Evolutionary conservation across 2,888 invertebrate genomes (phyloP).

Genomic region (Cheilosia variabilis): DNA sequence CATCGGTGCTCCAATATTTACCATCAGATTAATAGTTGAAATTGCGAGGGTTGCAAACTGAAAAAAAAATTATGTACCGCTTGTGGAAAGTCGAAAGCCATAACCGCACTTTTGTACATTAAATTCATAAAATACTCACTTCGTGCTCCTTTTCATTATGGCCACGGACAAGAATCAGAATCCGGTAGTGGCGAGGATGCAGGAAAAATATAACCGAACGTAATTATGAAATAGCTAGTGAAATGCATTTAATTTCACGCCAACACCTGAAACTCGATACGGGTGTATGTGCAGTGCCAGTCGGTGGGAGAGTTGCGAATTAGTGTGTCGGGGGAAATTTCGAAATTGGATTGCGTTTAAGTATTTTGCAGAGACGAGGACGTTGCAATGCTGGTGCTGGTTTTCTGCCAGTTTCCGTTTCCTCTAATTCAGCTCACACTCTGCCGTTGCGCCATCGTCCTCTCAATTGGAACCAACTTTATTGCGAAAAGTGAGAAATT

Average conservation of each 20-base stretch:
- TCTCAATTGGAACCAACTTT: conserved; percentile 39
- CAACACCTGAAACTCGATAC: conserved; percentile 55
- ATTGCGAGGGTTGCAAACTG: not conserved
- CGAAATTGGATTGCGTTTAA: conserved; percentile 64
- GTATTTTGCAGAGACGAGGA: conserved; percentile 44
- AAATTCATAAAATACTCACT: conserved; percentile 42
- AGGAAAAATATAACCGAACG: conserved; percentile 28
- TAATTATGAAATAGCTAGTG: conserved; percentile 67
- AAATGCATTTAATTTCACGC: conserved; percentile 69
- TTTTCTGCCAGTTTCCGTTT: conserved; percentile 35
- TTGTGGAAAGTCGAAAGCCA: not conserved
- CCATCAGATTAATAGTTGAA: conserved; percentile 29
- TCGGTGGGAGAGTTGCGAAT: conserved; percentile 49
- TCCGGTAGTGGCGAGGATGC: conserved; percentile 26
- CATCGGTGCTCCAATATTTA: conserved; percentile 3
- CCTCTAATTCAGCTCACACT: conserved; percentile 30
- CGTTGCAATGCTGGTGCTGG: conserved; percentile 19
- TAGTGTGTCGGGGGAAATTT: conserved; percentile 46
- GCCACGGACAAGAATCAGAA: conserved; percentile 36
- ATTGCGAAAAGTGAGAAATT: conserved; percentile 41
- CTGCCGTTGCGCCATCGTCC: not conserved
- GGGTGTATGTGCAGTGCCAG: not conserved
- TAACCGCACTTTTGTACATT: conserved; percentile 21
- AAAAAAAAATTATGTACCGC: not conserved
- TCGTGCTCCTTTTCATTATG: not conserved